phyloP scores from a whole-genome alignment of 2,888 invertebrate genomes.

The Napeogenes inachia region DNA sequence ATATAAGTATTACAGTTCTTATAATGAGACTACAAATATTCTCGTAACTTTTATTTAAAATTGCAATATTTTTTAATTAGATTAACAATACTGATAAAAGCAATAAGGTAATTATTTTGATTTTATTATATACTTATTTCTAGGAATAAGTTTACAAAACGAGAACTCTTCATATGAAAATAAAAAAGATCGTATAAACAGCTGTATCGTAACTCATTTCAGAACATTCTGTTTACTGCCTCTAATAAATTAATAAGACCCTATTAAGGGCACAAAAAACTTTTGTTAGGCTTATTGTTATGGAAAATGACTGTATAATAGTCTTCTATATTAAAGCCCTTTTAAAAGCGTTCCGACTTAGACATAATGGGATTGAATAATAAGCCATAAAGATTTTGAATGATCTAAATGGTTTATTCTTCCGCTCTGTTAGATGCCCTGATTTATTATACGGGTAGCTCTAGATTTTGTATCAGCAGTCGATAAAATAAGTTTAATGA shows the following conservation, averaged over 20 bases:
- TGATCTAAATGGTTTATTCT: constrained; percentile 67
- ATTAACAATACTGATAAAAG: too few species aligned
- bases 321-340: constrained; percentile 64
- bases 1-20: too few species aligned
- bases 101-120: too few species aligned
- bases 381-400: constrained; percentile 72
- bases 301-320: constrained; percentile 67
- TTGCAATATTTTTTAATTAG: too few species aligned
- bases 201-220: constrained; percentile 35
- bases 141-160: too few species aligned
- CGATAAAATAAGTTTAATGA: constrained; percentile 75
- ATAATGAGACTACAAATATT: too few species aligned
- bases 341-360: constrained; percentile 66
- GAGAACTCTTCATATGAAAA: not conserved
- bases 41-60: too few species aligned
- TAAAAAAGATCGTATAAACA: constrained; percentile 15
- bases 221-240: constrained; percentile 46
- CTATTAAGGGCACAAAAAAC: constrained; percentile 57
- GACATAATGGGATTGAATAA: constrained; percentile 72
- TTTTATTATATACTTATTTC: too few species aligned
- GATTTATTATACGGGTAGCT: constrained; percentile 62
- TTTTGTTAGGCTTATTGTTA: constrained; percentile 64
- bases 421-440: constrained; percentile 54
- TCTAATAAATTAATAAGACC: constrained; percentile 62
- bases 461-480: constrained; percentile 61